phyloP scores from a whole-genome alignment of 1,140 invertebrate species.

The Varroa destructor region DNA sequence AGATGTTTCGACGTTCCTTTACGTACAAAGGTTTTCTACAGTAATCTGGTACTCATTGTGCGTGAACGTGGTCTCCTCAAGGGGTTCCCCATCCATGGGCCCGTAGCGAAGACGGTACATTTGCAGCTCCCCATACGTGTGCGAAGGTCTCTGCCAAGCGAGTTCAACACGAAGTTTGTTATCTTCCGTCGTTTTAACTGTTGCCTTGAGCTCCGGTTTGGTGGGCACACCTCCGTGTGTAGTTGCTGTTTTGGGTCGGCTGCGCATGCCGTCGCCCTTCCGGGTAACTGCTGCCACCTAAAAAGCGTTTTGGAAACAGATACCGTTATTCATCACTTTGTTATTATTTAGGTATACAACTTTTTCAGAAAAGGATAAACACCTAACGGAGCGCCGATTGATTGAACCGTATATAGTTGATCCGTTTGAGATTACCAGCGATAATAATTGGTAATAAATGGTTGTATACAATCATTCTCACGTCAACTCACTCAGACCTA shows the following conservation, averaged over 20 bases:
- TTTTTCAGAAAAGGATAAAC: too few relatives aligned
- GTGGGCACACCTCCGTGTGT: slow-evolving; percentile 87
- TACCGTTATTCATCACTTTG: slow-evolving; percentile 6
- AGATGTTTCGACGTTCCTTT: neutral
- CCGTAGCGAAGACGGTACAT: slow-evolving; percentile 77
- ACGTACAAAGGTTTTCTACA: slow-evolving; percentile 47
- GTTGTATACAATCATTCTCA: too few relatives aligned
- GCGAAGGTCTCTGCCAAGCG: slow-evolving; percentile 70
- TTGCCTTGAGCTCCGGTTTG: slow-evolving; percentile 64
- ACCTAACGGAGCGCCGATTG: too few relatives aligned
- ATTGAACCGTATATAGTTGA: too few relatives aligned
- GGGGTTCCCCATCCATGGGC: slow-evolving; percentile 56
- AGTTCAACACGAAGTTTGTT: slow-evolving; percentile 52
- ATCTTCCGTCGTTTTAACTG: slow-evolving; percentile 65
- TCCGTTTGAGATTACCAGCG: too few relatives aligned
- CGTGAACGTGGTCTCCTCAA: slow-evolving; percentile 52
- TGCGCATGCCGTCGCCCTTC: slow-evolving; percentile 83
- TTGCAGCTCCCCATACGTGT: slow-evolving; percentile 70
- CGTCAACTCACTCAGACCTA: too few relatives aligned
- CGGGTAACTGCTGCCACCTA: slow-evolving; percentile 83
- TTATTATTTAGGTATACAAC: neutral
- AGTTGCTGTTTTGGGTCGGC: slow-evolving; percentile 60
- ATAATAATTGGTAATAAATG: too few relatives aligned
- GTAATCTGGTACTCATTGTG: slow-evolving; percentile 45
- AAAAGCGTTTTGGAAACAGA: slow-evolving; percentile 39